These are phyloP conservation scores for Heterotis niloticus DNA, from an alignment of 2,113 vertebrate genomes.

Conservation along the genomic window DNA sequence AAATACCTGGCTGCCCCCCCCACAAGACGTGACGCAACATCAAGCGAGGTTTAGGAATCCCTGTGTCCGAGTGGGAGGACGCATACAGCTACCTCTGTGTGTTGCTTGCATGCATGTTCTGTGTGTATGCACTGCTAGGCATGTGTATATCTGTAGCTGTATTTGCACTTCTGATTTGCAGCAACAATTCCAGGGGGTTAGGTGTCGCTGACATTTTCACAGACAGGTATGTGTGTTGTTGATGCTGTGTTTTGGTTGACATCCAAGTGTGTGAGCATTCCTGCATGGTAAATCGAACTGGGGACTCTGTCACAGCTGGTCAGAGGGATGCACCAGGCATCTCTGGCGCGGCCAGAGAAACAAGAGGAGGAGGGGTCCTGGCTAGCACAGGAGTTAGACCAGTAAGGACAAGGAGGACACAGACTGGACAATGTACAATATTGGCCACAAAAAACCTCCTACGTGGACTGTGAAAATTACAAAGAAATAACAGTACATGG, in stretches of 20 bases:
- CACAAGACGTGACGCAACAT: background rate
- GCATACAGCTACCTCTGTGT: background rate
- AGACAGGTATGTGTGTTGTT: background rate
- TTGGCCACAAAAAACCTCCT: background rate
- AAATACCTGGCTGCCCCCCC: background rate
- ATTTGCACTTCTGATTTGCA: background rate
- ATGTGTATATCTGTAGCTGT: background rate
- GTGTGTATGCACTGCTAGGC: background rate
- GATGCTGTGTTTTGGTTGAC: background rate
- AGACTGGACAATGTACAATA: background rate
- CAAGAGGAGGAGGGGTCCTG: background rate
- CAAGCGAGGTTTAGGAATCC: slow-evolving; percentile 7
- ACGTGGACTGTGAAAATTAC: background rate
- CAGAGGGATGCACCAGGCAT: background rate
- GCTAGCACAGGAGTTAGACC: background rate
- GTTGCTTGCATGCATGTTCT: background rate
- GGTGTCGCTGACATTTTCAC: background rate
- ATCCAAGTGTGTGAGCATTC: background rate
- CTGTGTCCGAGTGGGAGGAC: background rate
- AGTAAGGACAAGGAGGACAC: slow-evolving; percentile 3
- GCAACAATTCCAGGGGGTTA: background rate
- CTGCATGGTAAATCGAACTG: background rate
- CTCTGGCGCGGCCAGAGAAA: background rate
- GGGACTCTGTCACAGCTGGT: background rate
- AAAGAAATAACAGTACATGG: background rate